A percentile compares a stretch with the other conserved stretches of the same genome.
Evolutionary conservation across 1,140 invertebrate species (phyloP).

Genomic region (Ceratosolen fusciceps): DNA sequence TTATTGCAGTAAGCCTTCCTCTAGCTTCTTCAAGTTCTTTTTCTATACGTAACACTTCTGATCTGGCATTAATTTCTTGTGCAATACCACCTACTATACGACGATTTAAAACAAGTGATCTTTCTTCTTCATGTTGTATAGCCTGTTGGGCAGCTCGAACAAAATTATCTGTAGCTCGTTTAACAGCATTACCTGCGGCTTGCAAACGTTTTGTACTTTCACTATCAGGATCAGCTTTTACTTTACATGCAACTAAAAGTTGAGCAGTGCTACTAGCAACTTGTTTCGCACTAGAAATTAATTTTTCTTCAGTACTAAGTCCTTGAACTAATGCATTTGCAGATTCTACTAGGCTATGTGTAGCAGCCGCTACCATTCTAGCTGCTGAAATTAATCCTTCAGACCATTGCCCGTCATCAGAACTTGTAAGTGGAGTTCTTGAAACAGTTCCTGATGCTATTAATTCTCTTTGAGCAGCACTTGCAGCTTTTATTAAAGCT

Average conservation of each 20-base stretch:
- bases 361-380: slow-evolving; percentile 94
- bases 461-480: slow-evolving; percentile 94
- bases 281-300: slow-evolving; percentile 97
- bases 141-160: slow-evolving; percentile 95
- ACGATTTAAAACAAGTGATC: slow-evolving; percentile 89
- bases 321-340: slow-evolving; percentile 98
- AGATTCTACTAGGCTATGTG: slow-evolving; percentile 96
- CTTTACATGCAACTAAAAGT: slow-evolving; percentile 96
- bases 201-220: slow-evolving; percentile 94
- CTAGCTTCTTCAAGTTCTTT: slow-evolving; percentile 93
- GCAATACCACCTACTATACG: slow-evolving; percentile 94
- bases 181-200: slow-evolving; percentile 96
- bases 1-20: slow-evolving; percentile 86
- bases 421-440: slow-evolving; percentile 82
- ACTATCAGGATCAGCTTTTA: slow-evolving; percentile 96
- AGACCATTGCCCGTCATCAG: slow-evolving; percentile 98
- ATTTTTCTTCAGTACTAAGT: slow-evolving; percentile 92
- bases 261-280: slow-evolving; percentile 98
- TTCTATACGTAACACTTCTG: slow-evolving; percentile 93
- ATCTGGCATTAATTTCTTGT: slow-evolving; percentile 90
- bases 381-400: slow-evolving; percentile 98
- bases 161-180: slow-evolving; percentile 96
- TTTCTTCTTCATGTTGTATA: slow-evolving; percentile 92
- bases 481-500: slow-evolving; percentile 95
- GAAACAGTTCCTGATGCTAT: slow-evolving; percentile 87